Conservation (phyloP, 2,888 invertebrate genomes). For the Hipparchia sbordonii region DNA sequence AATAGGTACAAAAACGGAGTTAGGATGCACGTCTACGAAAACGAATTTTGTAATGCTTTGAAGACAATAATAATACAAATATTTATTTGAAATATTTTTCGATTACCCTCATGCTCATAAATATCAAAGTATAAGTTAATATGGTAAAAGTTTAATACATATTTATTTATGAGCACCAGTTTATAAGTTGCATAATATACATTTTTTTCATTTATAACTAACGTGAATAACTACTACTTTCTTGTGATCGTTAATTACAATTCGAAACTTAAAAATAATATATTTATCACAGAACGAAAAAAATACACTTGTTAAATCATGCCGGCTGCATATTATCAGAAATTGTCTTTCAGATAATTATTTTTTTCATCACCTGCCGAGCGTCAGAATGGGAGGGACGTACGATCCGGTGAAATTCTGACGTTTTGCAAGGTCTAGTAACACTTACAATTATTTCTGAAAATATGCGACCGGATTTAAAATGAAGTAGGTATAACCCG, state of each 20-base stretch:
- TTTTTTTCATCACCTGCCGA: no score
- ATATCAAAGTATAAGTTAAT: neutral
- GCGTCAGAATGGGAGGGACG: no score
- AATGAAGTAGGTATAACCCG: no score
- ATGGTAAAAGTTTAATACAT: neutral
- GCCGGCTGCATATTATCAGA: no score
- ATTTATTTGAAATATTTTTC: neutral
- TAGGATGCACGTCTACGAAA: neutral
- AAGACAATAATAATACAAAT: neutral
- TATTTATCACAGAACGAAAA: no score
- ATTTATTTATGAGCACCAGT: neutral
- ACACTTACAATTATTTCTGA: no score
- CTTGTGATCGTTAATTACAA: neutral
- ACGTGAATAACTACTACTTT: neutral
- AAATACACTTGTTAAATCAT: no score
- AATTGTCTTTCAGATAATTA: no score
- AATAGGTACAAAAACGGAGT: neutral
- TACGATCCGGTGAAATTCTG: no score
- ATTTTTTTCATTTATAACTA: neutral
- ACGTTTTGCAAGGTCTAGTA: no score
- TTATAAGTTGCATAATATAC: neutral
- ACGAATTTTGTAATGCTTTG: neutral
- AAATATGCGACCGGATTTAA: no score
- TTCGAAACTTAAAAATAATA: no score
- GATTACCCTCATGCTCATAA: neutral